Evolutionary conservation across 2,797 vertebrate species (phyloP).

Genomic region (Pseudomugil tenellus): DNA sequence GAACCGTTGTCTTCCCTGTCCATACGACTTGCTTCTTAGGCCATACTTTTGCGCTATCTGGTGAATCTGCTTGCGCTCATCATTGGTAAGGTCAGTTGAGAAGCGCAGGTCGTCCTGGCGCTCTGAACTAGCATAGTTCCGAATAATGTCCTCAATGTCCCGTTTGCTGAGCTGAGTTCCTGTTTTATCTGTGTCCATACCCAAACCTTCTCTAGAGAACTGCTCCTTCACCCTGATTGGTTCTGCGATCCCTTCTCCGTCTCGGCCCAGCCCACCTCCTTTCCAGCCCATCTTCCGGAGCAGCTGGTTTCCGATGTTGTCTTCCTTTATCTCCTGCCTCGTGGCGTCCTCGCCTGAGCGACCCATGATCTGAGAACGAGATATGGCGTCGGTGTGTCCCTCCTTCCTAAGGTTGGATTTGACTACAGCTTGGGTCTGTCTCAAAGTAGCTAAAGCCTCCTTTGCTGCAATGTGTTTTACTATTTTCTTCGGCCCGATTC

Average conservation of each 20-base stretch:
- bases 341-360: conserved; percentile 86
- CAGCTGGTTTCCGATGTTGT: conserved; percentile 98
- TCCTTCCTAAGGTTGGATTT: conserved; percentile 93
- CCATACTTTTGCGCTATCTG: conserved; percentile 93
- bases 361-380: conserved; percentile 92
- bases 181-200: conserved; percentile 87
- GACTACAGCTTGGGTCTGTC: conserved; percentile 94
- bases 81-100: conserved; percentile 93
- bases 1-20: conserved; percentile 91
- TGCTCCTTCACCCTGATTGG: conserved; percentile 96
- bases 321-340: conserved; percentile 93
- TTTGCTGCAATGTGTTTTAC: conserved; percentile 94
- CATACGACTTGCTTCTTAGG: conserved; percentile 95
- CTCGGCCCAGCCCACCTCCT: conserved; percentile 93
- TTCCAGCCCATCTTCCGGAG: conserved; percentile 99
- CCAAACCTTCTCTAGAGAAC: conserved; percentile 93
- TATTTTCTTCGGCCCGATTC: conserved; percentile 91
- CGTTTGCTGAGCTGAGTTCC: conserved; percentile 89
- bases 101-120: conserved; percentile 95
- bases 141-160: conserved; percentile 94
- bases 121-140: conserved; percentile 91
- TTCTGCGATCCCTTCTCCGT: conserved; percentile 94
- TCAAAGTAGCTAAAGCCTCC: conserved; percentile 90
- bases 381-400: conserved; percentile 88
- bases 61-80: conserved; percentile 96